Base-by-base conservation (phyloP, 1,140 invertebrate species). In the Conus betulinus region DNA sequence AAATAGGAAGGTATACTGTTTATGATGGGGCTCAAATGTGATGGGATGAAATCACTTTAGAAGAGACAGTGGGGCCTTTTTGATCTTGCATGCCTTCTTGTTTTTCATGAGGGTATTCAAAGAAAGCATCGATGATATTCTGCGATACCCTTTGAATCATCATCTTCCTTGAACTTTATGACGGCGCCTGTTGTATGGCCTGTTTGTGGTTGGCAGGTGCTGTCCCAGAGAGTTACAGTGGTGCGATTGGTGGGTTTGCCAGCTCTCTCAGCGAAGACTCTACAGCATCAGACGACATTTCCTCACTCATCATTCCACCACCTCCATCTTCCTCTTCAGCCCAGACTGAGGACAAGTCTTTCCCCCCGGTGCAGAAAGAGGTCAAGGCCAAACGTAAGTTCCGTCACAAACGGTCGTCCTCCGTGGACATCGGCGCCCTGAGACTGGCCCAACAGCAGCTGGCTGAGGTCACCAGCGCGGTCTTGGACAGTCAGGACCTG, bases 291-390 rank as follows among this genome's bases (percentile, higher is more conserved):
- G 93, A 97, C 94, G 97, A 98, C 95, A 97, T 98, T 74, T 97
- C 97, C 95, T 97, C 97, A 0, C 97, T 97, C 89, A 97, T 98
- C 67, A 97, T 98, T 92, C 97, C 97, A 55, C 97, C 97, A 6
- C 97, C 97, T 0, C 97, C 97, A 0, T 23, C 85, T 25, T 23
- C 79, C 13, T 53, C 85, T n/a, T 71, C 85, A n/a, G 10, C 67
- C 67, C 67, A 71, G 13, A 71, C 90, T 23, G 90, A 92, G 23
- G 90, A 93, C 51, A 92, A 93, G 79, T 78, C 89, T 91, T 92
- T 93, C 53, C 92, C 93, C 51, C 91, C 92, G 15, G 86, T 90
- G 17, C 90, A 87, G n/a, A 39, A n/a, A 7, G 87, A 89, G 13
- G 81, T 27, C 8, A 74, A 27, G 74, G 85, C 53, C 51, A 89